A percentile compares a stretch with the other conserved stretches of the same genome.
phyloP scores from a whole-genome alignment of 1,140 invertebrate species.

The Neomicropteryx cornuta region DNA sequence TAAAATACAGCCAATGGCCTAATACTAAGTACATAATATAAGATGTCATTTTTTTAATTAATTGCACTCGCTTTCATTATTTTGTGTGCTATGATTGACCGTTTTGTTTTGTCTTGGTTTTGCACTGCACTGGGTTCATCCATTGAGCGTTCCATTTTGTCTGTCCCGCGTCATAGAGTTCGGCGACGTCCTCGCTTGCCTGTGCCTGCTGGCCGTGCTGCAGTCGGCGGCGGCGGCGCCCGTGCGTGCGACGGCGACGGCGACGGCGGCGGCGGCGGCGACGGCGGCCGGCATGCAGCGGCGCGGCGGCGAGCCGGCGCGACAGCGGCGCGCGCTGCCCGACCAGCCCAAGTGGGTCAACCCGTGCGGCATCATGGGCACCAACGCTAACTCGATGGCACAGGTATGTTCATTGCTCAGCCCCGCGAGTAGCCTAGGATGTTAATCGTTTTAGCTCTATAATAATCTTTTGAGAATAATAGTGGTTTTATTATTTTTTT shows the following conservation, averaged over 20 bases:
- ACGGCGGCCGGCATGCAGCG: conserved; percentile 2
- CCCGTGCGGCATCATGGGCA: conserved; percentile 36
- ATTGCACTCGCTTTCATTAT: too few relatives aligned
- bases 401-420: too few relatives aligned
- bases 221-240: conserved; percentile 11
- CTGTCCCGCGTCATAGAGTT: too few relatives aligned
- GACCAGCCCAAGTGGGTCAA: conserved; percentile 38
- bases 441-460: not conserved
- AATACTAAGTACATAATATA: too few relatives aligned
- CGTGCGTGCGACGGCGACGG: not conserved
- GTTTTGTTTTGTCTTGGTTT: too few relatives aligned
- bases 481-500: not conserved
- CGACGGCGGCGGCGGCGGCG: conserved; percentile 9
- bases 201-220: conserved; percentile 11
- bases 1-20: too few relatives aligned
- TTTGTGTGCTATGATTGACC: too few relatives aligned
- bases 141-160: too few relatives aligned
- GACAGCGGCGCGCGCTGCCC: too few relatives aligned
- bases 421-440: conserved; percentile 1
- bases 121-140: too few relatives aligned
- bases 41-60: too few relatives aligned
- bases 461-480: not conserved
- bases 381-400: conserved; percentile 20
- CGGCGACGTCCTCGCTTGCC: conserved; percentile 10
- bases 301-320: too few relatives aligned